Evolutionary conservation across 2,797 vertebrate genomes (phyloP), one percentile per base, ranked within the genome.

Genomic region (Lepidocolaptes lacrymiger): DNA sequence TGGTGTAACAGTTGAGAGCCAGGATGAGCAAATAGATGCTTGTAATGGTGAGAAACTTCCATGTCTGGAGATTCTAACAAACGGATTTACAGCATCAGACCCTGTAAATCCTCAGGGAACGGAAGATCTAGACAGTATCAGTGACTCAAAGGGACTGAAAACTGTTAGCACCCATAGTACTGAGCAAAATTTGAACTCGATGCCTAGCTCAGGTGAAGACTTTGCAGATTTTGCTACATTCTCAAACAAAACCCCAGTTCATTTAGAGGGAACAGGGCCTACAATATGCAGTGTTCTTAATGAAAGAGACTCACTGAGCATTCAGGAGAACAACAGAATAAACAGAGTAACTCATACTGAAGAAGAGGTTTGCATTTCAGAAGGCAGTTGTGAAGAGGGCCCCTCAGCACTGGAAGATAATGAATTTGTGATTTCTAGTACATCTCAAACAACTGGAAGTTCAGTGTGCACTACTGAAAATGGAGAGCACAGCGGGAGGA

Each of bases 161-260:
- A 95, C 94, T 90, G 63, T 93, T 86, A 93, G 93, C 76, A 32
- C 88, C 92, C 79, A 41, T 64, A 97, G 91, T 90, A 87, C 96
- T 10, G 98, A 98, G 92, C 97, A 97, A 92, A 93, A 64, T 28
- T 97, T 95, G 91, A 94, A 97, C 82, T 96, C 90, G 55, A 90
- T 95, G 94, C 95, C 95, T 62, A 97, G 95, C 94, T 98, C 97
- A 96, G 97, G 97, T 95, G 97, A 97, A 8, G 98, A 98, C 71
- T 99, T 99, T 97, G 98, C 98, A 88, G 98, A 98, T 97, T 99
- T 99, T 97, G 97, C 98, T 66, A 96, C 98, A 14, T 98, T 98
- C 97, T 97, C 98, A 66, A 98, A 97, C 63, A 95, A 97, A 72
- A 97, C 96, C 67, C 88, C 96, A 91, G 91, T 88, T 96, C 96